Evolutionary conservation across 2,888 invertebrate genomes (phyloP).

Genomic region (Sarcophaga caerulescens): DNA sequence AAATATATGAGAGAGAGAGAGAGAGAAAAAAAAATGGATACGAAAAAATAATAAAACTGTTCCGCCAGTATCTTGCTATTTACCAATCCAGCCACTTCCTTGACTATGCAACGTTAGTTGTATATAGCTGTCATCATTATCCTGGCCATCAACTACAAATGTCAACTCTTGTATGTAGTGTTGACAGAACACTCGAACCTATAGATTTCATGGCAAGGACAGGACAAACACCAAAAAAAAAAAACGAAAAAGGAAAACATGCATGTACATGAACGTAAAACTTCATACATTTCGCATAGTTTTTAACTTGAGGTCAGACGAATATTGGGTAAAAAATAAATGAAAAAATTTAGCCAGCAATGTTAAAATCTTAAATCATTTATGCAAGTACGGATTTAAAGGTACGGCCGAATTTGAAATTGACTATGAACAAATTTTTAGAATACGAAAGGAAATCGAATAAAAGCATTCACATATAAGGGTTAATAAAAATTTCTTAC

Average conservation of each 20-base stretch:
- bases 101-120: conserved; percentile 44
- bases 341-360: conserved; percentile 30
- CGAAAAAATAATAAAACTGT: conserved; percentile 35
- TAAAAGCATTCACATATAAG: too few relatives aligned
- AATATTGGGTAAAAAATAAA: conserved; percentile 17
- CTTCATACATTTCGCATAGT: conserved; percentile 8
- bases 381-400: conserved; percentile 1
- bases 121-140: conserved; percentile 77
- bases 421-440: too few relatives aligned
- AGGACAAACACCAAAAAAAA: background rate
- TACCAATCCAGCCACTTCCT: background rate
- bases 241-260: background rate
- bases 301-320: conserved; percentile 51
- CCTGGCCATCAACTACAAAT: conserved; percentile 78
- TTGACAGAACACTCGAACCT: conserved; percentile 77
- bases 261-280: background rate
- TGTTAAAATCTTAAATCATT: background rate
- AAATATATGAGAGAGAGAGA: background rate
- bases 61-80: conserved; percentile 41
- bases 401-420: conserved; percentile 29
- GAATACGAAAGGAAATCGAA: too few relatives aligned
- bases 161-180: conserved; percentile 74
- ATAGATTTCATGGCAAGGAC: conserved; percentile 62
- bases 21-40: too few relatives aligned
- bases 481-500: too few relatives aligned